These are phyloP conservation scores for Zaprionus nigranus DNA, from an alignment of 1,140 invertebrate genomes.

Conservation along the genomic window DNA sequence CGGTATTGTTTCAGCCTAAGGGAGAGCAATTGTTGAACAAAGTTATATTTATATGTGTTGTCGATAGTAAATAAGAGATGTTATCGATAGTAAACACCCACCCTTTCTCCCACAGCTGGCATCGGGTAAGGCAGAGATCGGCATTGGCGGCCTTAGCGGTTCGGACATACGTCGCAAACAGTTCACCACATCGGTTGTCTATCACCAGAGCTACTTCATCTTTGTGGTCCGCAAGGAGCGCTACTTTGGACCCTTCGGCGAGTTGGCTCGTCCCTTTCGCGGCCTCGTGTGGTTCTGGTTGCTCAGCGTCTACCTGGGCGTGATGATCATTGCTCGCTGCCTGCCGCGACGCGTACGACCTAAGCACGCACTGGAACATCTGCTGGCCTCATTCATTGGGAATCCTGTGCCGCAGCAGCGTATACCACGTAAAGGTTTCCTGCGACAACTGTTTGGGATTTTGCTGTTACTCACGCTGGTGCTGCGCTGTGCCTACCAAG, in stretches of 20 bases:
- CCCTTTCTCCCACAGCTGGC: constrained; percentile 30
- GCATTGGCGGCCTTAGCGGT: constrained; percentile 62
- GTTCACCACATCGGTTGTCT: constrained; percentile 59
- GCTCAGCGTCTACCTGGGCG: constrained; percentile 11
- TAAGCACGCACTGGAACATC: constrained; percentile 42
- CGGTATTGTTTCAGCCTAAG: not conserved
- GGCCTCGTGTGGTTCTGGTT: constrained; percentile 45
- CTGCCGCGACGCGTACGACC: constrained; percentile 14
- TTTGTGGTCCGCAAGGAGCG: constrained; percentile 55
- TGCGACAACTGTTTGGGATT: constrained; percentile 50
- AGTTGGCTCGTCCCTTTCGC: constrained; percentile 46
- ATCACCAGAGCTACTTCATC: constrained; percentile 61
- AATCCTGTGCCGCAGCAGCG: constrained; percentile 38
- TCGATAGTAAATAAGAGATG: not conserved
- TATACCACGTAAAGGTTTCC: constrained; percentile 16
- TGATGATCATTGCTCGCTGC: constrained; percentile 9
- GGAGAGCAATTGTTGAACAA: too few relatives aligned
- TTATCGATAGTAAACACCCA: not conserved
- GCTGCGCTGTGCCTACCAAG: constrained; percentile 65
- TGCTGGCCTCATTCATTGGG: constrained; percentile 37
- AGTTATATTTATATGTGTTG: not conserved
- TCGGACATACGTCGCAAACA: constrained; percentile 45
- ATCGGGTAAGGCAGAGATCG: constrained; percentile 39
- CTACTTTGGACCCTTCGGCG: constrained; percentile 25
- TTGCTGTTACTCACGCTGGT: constrained; percentile 63